A percentile compares a stretch with the other conserved stretches of the same genome.
These are phyloP conservation scores for Leucophenga maculata DNA, from an alignment of 2,888 invertebrate genomes.

Conservation along the genomic window DNA sequence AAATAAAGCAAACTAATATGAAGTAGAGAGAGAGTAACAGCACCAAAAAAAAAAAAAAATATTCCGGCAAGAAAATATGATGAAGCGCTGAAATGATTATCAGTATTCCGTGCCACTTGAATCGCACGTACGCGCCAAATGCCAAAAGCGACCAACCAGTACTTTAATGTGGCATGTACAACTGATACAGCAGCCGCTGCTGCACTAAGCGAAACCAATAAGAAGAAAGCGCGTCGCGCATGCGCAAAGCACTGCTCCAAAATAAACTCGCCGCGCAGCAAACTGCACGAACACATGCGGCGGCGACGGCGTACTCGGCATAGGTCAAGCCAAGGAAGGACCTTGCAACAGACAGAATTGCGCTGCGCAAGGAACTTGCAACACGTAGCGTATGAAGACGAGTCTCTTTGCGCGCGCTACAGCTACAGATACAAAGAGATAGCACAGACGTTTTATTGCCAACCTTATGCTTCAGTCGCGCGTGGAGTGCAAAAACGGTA, in stretches of 20 bases:
- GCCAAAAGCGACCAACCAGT: slow-evolving; percentile 29
- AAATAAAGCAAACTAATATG: not conserved
- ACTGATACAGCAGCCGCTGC: slow-evolving; percentile 11
- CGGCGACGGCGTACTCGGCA: not conserved
- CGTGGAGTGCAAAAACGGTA: slow-evolving; percentile 14
- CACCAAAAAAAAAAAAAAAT: not conserved
- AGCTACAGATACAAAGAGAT: slow-evolving; percentile 15
- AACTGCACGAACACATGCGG: slow-evolving; percentile 6
- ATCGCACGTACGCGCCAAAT: slow-evolving; percentile 28
- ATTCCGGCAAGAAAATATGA: slow-evolving; percentile 37
- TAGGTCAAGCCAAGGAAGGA: slow-evolving; percentile 15
- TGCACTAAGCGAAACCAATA: not conserved
- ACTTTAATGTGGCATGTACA: slow-evolving; percentile 51
- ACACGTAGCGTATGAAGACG: not conserved
- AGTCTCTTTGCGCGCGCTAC: not conserved
- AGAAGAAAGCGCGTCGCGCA: no score
- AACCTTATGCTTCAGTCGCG: not conserved
- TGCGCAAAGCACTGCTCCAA: slow-evolving; percentile 6
- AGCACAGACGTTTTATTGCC: slow-evolving; percentile 19
- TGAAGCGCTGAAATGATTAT: slow-evolving; percentile 47
- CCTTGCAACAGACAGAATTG: no score
- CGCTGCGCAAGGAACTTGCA: no score
- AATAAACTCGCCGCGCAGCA: not conserved
- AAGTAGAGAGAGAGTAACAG: slow-evolving; percentile 1
- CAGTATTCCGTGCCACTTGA: slow-evolving; percentile 44